A percentile compares a stretch with the other conserved stretches of the same genome.
Evolutionary conservation across 2,888 invertebrate species (phyloP).

Genomic region (Drosophila greeni): DNA sequence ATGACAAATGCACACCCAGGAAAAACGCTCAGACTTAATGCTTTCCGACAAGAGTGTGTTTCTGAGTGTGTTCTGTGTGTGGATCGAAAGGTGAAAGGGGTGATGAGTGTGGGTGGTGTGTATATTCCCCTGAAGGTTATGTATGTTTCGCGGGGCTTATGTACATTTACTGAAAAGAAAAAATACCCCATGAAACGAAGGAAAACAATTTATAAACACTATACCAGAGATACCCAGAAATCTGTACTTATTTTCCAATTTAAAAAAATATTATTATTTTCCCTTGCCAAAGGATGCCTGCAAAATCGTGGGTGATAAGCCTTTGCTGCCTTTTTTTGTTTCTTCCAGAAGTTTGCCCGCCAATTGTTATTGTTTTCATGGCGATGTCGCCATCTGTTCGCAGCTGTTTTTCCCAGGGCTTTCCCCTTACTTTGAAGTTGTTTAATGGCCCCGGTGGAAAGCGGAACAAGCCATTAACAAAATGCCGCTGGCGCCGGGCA

Average conservation of each 20-base stretch:
- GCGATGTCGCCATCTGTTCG: conserved; percentile 35
- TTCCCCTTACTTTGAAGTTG: conserved; percentile 17
- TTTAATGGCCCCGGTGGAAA: conserved; percentile 21
- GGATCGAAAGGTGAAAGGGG: background rate
- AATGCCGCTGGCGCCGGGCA: conserved; percentile 56
- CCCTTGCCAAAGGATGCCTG: background rate
- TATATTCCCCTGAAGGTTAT: conserved; percentile 3
- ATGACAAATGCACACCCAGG: conserved; percentile 54
- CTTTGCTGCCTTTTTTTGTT: conserved; percentile 5
- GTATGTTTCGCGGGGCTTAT: background rate
- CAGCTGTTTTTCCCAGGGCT: conserved; percentile 33
- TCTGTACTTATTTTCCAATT: too few relatives aligned
- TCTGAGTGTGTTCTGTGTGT: conserved; percentile 6
- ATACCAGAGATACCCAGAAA: background rate
- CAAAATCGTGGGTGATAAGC: conserved; percentile 13
- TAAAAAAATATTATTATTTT: background rate
- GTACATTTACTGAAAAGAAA: background rate
- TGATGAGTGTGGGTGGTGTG: background rate
- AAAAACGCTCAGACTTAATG: conserved; percentile 46
- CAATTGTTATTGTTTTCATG: conserved; percentile 22
- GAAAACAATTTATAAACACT: background rate
- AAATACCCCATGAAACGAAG: background rate
- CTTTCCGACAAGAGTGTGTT: conserved; percentile 29
- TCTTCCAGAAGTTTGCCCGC: conserved; percentile 17
- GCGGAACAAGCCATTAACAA: conserved; percentile 55